Base-by-base conservation (phyloP, 2,113 vertebrate genomes). In the Cardinalis cardinalis region DNA sequence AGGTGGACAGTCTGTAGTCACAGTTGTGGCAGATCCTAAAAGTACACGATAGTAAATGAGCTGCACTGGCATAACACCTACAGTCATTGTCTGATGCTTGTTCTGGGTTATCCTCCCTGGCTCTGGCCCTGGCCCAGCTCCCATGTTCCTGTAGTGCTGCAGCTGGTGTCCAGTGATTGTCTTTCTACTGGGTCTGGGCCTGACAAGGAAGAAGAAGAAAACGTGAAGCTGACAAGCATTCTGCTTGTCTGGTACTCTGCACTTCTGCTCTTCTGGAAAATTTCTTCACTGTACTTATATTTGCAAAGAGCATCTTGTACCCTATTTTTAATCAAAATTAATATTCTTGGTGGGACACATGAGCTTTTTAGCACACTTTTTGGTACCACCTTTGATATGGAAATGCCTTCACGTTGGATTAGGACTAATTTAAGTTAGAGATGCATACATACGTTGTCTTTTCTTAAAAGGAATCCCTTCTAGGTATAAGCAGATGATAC, bases 131-230 rank as follows among this genome's bases (percentile, higher is more conserved):
- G n/a, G 66, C 38, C 34, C 48, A 25, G 32, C 23, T 92, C 43
- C 1, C 0, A 0, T 21, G 23, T 0, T 0, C 44, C 43, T 36
- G 7, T n/a, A 18, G 52, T 49, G 44, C 28, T 41, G 17, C 10
- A 9, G 3, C 36, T 59, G n/a, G 10, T 60, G 5, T 32, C 56
- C 51, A 9, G 20, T 10, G 6, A 6, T 36, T 14, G 7, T 53
- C 24, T 66, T 65, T 65, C 3, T 3, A 2, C 43, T 8, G 55
- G 7, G 9, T 18, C 32, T 41, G 44, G 12, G 34, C 13, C 48
- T 68, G 36, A 19, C 24, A 34, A 44, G 51, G 31, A 77, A 32
- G 60, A 76, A n/a, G 44, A 60, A 40, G 49, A 59, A 72, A 56
- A 40, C 24, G 4, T n/a, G 44, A 59, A 65, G 51, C 20, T 80